Base-by-base conservation (phyloP, 2,888 invertebrate species). In the Fabriciana adippe region DNA sequence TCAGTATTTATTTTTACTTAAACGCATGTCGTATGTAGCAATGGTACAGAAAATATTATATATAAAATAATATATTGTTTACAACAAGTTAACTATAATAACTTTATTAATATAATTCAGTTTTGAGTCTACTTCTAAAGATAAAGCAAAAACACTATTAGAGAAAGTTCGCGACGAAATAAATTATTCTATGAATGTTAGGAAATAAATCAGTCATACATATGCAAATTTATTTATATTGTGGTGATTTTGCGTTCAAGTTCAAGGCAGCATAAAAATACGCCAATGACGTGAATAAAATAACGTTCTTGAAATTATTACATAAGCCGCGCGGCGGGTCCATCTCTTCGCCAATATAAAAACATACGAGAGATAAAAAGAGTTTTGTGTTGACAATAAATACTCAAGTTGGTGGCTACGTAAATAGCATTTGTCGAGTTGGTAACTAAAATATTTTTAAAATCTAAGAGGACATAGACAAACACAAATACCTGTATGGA, bases 181-280 rank as follows among this genome's bases (percentile, higher is more conserved):
- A 15, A 59, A 56, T 41, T 53, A 13, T 13, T 59, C 59, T 15
- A 26, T 15, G 18, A 56, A 56, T 64, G 21, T 61, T 64, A 54
- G 50, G n/a, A 48, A 64, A 66, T 64, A 51, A 64, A 64, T 55
- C 50, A 67, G 62, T 55, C 50, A 65, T 41, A 67, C 26, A 41
- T 64, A 61, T 59, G 51, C 47, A 53, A 68, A 66, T 70, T 69
- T 71, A 72, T 70, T 68, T 72, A 72, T 73, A 72, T 55, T 66
- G 53, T 60, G 50, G 61, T 47, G 60, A 67, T 70, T 67, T 54
- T 50, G 65, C 73, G 78, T 79, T 78, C 82, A 85, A 86, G 86
- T 84, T 86, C 85, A 87, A 83, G 84, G 86, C 66, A 56, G 16
- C 69, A 48, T 41, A 73, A 69, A 78, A 72, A 76, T 72, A 77